Percentiles rank a stretch among this genome's conserved stretches.
Conservation (phyloP, 2,888 invertebrate genomes). For the Xestia xanthographa region DNA sequence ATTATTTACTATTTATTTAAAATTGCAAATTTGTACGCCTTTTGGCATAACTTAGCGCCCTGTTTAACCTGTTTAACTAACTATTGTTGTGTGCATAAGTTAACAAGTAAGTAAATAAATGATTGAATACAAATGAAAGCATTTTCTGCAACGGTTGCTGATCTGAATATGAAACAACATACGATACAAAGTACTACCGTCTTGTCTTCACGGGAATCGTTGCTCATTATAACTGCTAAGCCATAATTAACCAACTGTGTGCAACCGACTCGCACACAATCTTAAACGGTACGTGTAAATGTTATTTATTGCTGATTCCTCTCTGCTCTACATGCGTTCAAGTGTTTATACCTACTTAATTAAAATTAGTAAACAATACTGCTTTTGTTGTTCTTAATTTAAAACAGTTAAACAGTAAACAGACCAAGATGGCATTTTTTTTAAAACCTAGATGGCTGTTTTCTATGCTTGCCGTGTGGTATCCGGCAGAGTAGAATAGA, state of each 20-base stretch:
- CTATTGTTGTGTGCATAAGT: too few species aligned
- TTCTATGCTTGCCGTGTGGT: too few species aligned
- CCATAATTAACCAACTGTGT: constrained; percentile 34
- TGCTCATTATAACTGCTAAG: constrained; percentile 28
- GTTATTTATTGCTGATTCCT: constrained; percentile 21
- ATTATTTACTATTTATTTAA: too few species aligned
- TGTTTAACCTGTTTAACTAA: too few species aligned
- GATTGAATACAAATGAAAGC: background rate
- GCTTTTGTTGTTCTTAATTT: background rate
- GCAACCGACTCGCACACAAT: constrained; percentile 15
- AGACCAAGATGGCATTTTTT: background rate
- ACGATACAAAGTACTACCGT: constrained; percentile 16
- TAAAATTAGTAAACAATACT: background rate
- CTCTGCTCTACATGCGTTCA: constrained; percentile 4
- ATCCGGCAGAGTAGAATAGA: too few species aligned
- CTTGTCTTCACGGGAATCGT: constrained; percentile 35
- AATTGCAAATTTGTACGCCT: too few species aligned
- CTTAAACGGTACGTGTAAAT: constrained; percentile 31
- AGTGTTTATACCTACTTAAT: background rate
- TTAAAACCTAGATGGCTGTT: too few species aligned
- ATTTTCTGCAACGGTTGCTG: constrained; percentile 13
- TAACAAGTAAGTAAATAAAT: too few species aligned
- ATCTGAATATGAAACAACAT: constrained; percentile 22
- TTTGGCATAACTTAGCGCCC: too few species aligned
- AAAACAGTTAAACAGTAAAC: background rate